Evolutionary conservation across 2,113 vertebrate species (phyloP), one percentile per base, ranked within the genome.

Genomic region (Sapayoa aenigma): DNA sequence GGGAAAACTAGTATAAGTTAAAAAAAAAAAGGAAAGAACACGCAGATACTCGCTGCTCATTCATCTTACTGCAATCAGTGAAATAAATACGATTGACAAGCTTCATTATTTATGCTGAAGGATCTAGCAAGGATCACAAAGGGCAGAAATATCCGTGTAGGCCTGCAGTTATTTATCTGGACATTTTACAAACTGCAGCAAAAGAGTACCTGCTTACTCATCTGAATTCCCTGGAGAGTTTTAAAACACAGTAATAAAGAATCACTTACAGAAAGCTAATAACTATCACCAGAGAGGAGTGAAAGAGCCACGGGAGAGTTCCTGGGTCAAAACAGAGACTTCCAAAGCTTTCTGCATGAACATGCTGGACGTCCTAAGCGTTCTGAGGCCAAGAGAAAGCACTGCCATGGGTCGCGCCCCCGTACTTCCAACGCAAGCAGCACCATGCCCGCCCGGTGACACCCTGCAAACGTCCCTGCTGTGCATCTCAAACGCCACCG

Each of bases 231-330:
- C 73, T 6, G 31, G 37, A 52, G 86, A 81, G 79, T 71, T 95
- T 84, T 92, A 92, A 92, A 96, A 74, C 68, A 41, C 28, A 33
- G 56, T 71, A 95, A 96, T 88, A 90, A 77, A 95, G 76, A 74
- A 90, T 72, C 85, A 77, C 93, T 95, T 77, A 87, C 0, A 59
- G 60, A 86, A 77, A 77, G 68, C 56, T 77, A 84, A 39, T 87
- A 95, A 85, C 82, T 83, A 14, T 52, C 90, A 92, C 44, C 42
- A 71, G 89, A 35, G 42, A 11, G 33, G 56, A 82, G 74, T 41
- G 17, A 87, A 92, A 94, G 71, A 85, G 82, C 75, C 74, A 87
- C 35, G 1, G 22, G 84, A 88, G 89, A 91, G 31, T 37, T 88
- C 41, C 75, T 7, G 33, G 67, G 72, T 56, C 87, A 84, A 92